phyloP scores from a whole-genome alignment of 2,888 invertebrate genomes.

The Galeruca laticollis region DNA sequence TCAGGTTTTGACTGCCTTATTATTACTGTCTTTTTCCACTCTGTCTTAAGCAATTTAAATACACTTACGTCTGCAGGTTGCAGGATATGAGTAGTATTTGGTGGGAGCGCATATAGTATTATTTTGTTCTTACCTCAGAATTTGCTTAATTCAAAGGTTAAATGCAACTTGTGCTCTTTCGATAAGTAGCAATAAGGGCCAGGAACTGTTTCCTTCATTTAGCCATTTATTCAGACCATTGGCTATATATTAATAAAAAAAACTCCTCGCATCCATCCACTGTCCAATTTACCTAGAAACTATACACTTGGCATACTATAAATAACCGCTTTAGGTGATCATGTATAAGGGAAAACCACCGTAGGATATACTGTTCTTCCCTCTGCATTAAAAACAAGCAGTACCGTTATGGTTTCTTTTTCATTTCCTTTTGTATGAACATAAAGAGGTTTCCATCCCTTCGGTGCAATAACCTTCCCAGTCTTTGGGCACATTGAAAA shows the following conservation, averaged over 20 bases:
- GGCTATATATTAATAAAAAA: no score
- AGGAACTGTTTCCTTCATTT: no score
- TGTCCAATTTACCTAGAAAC: slow-evolving; percentile 34
- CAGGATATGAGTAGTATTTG: background rate
- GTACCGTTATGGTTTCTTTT: no score
- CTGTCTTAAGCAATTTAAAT: no score
- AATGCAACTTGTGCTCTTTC: slow-evolving; percentile 40
- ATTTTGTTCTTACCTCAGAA: slow-evolving; percentile 30
- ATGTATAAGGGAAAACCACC: slow-evolving; percentile 39
- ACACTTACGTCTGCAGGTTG: no score
- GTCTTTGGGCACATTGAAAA: no score
- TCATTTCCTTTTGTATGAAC: no score
- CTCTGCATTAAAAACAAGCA: no score
- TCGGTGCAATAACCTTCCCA: no score
- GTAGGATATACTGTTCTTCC: no score
- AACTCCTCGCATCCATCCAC: slow-evolving; percentile 42
- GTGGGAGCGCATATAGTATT: slow-evolving; percentile 26
- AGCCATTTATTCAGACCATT: background rate
- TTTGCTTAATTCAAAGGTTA: slow-evolving; percentile 33
- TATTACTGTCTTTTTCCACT: slow-evolving; percentile 4
- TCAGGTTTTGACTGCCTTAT: slow-evolving; percentile 1
- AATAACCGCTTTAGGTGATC: slow-evolving; percentile 23
- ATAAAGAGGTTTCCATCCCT: no score
- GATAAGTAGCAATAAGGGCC: slow-evolving; percentile 30
- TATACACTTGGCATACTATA: slow-evolving; percentile 46